Evolutionary conservation across 2,113 vertebrate genomes (phyloP), one percentile per base, ranked within the genome.

Genomic region (Sprattus sprattus): DNA sequence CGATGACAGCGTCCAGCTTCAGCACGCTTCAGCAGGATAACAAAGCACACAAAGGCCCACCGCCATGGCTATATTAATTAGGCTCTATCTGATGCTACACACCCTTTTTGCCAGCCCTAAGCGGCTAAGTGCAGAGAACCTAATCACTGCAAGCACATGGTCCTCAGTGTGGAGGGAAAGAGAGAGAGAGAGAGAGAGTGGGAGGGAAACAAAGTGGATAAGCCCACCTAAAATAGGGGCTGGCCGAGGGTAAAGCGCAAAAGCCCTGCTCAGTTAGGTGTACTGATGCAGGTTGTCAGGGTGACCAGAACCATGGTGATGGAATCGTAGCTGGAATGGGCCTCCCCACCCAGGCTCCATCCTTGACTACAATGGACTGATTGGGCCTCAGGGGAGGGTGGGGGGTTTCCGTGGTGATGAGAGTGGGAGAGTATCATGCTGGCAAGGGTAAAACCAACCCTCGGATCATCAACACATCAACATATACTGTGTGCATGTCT

Each of bases 101-200:
- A 91, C 94, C 89, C 93, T 9, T 67, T 90, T 90, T 85, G 90
- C 89, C 91, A 88, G 91, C 32, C 84, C 16, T 83, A 91, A 86
- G 1, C 91, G 84, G 7, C 91, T 84, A 92, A 54, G 88, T 64
- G 89, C 91, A 91, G 89, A 82, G 46, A 82, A 92, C 93, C 95
- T 94, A 94, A 95, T 96, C 94, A 91, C 89, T 85, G 47, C 86
- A 89, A 93, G 94, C 96, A 95, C 96, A 96, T 93, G 95, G 94
- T 91, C 93, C 91, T 49, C 86, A 86, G 87, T 86, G 86, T 91
- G 94, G 92, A 64, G 2, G 2, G 22, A 28, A n/a, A 9, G 22
- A 25, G n/a, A 28, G 22, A 28, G 64, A 67, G 64, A 11, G 25
- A 9, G 4, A n/a, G n/a, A 67, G 60, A 28, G 6, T 11, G 60